phyloP scores from a whole-genome alignment of 2,888 invertebrate species.

The Hetaerina titia region DNA sequence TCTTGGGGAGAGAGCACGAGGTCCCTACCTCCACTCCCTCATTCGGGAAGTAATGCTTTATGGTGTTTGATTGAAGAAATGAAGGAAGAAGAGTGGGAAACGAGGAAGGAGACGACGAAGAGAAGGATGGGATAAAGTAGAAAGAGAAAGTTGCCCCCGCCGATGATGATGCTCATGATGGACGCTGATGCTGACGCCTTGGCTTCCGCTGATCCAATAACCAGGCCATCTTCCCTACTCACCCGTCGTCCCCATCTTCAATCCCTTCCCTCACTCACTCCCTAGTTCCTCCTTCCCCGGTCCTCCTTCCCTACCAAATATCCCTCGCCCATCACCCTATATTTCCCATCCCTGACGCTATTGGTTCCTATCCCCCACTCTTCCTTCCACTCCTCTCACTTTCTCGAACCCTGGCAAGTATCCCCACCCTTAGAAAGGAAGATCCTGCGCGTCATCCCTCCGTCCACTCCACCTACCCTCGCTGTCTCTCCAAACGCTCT shows the following conservation, averaged over 20 bases:
- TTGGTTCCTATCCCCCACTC: neutral
- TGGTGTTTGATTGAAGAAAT: neutral
- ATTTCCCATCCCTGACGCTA: neutral
- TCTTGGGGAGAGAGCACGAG: neutral
- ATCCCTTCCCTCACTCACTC: neutral
- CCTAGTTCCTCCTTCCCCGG: neutral
- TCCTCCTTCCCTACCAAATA: neutral
- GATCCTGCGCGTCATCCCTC: neutral
- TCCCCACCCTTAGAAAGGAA: neutral
- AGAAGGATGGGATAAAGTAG: too few species aligned
- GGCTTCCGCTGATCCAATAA: slow-evolving; percentile 51
- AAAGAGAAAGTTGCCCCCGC: slow-evolving; percentile 15
- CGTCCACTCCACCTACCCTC: neutral
- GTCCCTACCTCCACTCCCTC: neutral
- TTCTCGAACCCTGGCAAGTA: neutral
- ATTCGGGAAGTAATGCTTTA: neutral
- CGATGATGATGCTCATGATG: slow-evolving; percentile 60
- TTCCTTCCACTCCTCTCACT: neutral
- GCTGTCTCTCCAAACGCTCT: neutral
- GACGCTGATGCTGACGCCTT: slow-evolving; percentile 54
- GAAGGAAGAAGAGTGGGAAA: neutral
- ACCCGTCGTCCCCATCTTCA: neutral
- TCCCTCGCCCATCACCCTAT: neutral
- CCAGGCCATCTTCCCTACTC: slow-evolving; percentile 48
- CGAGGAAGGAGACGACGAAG: neutral